phyloP scores from a whole-genome alignment of 53 echinoderm and acorn worm genomes.

The Crossaster papposus region DNA sequence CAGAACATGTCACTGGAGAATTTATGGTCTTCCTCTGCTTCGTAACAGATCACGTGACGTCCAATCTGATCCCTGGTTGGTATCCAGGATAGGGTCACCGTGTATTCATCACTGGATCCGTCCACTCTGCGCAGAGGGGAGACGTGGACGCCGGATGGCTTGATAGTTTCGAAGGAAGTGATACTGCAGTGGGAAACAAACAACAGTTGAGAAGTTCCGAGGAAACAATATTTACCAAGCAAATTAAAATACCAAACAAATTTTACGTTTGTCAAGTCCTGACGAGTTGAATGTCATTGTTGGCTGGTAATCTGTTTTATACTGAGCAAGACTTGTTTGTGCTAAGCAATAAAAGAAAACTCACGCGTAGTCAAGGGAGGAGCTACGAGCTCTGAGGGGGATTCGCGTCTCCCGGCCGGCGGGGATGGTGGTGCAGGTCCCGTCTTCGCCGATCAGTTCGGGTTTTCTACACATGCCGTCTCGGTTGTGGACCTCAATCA shows the following conservation, averaged over 20 bases:
- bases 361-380: constrained; percentile 32
- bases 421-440: constrained; percentile 63
- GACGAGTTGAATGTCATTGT: not conserved
- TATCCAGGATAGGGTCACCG: constrained; percentile 59
- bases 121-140: constrained; percentile 37
- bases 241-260: not conserved
- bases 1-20: constrained; percentile 63
- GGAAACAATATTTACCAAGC: not conserved
- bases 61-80: constrained; percentile 63
- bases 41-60: constrained; percentile 63
- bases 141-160: constrained; percentile 58
- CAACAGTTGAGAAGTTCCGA: not conserved
- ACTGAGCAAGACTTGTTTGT: no score
- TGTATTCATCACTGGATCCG: constrained; percentile 42
- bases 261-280: not conserved
- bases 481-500: constrained; percentile 59
- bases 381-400: constrained; percentile 52
- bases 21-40: constrained; percentile 49
- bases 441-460: constrained; percentile 32
- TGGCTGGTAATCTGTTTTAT: not conserved
- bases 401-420: constrained; percentile 31
- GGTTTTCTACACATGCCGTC: constrained; percentile 63
- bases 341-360: no score
- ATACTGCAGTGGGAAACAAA: constrained; percentile 28
- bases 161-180: constrained; percentile 53